Base-by-base conservation (phyloP, 2,797 vertebrate genomes). In the Luscinia luscinia region DNA sequence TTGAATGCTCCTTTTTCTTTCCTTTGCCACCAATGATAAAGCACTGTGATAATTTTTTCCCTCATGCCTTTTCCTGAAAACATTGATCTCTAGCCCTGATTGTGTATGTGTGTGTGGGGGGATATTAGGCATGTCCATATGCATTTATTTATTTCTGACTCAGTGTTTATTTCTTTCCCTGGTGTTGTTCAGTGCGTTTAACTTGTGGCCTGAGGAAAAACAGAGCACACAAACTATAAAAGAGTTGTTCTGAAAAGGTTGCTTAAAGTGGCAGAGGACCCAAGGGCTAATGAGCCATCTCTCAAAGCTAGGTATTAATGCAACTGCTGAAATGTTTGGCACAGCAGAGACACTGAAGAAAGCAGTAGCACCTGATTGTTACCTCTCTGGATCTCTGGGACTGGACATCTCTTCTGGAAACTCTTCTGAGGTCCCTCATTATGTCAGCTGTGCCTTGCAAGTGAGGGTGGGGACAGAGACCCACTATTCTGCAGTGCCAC, bases 1-100 rank as follows among this genome's bases (percentile, higher is more conserved):
- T 91, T 81, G 89, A 86, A 84, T 62, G 46, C 48, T 94, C 19
- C 59, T 90, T 84, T 96, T 92, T 83, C 48, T 83, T 93, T 82
- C 55, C 34, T 85, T 81, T 95, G 68, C 66, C 24, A 43, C 52
- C 58, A 84, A 23, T 74, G 75, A 82, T 78, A 90, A 84, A 92
- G 49, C 80, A 66, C 52, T 87, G 81, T 77, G 81, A 66, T 84
- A 78, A 91, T 93, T 94, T 85, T 78, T 81, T 66, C 87, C 51
- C 66, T 90, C 57, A 22, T 84, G 49, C 36, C 48, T 90, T 83
- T 90, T 94, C 54, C 55, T 75, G 87, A 72, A 69, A 69, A 75
- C 48, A 38, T 67, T 94, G 86, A 63, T 96, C 73, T 93, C 84
- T 87, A 51, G 85, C 52, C 67, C 48, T 58, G 63, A 82, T 32